These are phyloP conservation scores for Ranitomeya imitator DNA, from an alignment of 2,113 vertebrate species.

Conservation along the genomic window DNA sequence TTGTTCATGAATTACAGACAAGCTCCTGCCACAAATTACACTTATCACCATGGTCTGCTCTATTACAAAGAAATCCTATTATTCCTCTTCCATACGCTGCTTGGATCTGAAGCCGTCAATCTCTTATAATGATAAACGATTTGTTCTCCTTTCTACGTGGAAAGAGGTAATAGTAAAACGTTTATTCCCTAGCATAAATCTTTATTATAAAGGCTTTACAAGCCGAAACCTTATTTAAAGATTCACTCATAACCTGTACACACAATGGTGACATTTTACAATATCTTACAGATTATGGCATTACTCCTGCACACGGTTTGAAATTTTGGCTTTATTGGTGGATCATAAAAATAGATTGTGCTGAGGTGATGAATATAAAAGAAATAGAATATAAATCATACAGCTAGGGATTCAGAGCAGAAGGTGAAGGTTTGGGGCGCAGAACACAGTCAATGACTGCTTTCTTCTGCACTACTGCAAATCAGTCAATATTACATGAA, in stretches of 20 bases:
- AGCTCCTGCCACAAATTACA: not conserved
- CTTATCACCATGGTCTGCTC: not conserved
- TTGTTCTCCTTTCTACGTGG: not conserved
- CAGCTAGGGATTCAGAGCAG: not conserved
- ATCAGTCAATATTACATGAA: no score
- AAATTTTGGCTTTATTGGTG: not conserved
- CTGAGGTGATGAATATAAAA: not conserved
- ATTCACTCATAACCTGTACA: no score
- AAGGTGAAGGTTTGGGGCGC: no score
- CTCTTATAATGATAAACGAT: not conserved
- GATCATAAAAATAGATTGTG: not conserved
- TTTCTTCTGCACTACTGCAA: no score
- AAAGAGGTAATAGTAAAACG: not conserved
- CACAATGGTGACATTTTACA: not conserved
- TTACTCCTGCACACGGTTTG: not conserved
- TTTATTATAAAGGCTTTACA: not conserved
- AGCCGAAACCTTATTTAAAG: not conserved
- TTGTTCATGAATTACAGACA: not conserved
- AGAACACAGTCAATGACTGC: no score
- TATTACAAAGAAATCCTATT: not conserved
- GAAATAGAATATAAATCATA: not conserved
- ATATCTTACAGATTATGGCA: not conserved
- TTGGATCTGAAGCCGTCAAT: slow-evolving; percentile 1
- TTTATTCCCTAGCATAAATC: slow-evolving; percentile 11
- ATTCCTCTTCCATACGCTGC: not conserved